These are phyloP conservation scores for Rugalucina vietnamica DNA, from an alignment of 2,888 invertebrate genomes.

Conservation along the genomic window DNA sequence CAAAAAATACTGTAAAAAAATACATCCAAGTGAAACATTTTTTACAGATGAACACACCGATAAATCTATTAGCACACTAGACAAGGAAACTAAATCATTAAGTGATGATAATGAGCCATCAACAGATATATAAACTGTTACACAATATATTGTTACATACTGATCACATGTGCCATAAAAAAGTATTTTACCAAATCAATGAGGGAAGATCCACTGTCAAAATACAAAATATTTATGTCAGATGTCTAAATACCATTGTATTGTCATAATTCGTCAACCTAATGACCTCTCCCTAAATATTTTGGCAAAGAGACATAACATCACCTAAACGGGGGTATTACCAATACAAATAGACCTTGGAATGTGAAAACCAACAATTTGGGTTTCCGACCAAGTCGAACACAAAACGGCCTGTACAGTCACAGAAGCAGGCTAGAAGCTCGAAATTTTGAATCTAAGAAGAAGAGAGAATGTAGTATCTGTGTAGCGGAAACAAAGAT, in stretches of 20 bases:
- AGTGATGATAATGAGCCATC: neutral
- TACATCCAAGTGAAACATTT: too few relatives aligned
- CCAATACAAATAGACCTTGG: too few relatives aligned
- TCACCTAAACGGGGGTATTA: too few relatives aligned
- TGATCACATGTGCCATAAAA: neutral
- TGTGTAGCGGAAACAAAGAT: too few relatives aligned
- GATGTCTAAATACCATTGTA: neutral
- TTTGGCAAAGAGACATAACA: neutral
- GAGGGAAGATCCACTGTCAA: neutral
- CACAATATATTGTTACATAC: neutral
- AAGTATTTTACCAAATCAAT: neutral
- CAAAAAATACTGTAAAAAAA: too few relatives aligned
- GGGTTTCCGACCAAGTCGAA: too few relatives aligned
- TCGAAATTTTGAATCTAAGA: too few relatives aligned
- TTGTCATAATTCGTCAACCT: conserved; percentile 5
- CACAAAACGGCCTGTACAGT: too few relatives aligned
- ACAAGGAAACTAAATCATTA: neutral
- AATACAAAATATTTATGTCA: neutral
- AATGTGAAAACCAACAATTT: too few relatives aligned
- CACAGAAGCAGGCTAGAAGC: too few relatives aligned
- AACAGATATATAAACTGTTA: neutral
- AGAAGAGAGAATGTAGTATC: too few relatives aligned
- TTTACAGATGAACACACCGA: neutral
- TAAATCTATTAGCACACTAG: neutral
- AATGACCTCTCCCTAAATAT: neutral